Percentiles rank a stretch among this genome's conserved stretches.
Conservation (phyloP, 2,113 vertebrate genomes). For the Syrrhaptes paradoxus region DNA sequence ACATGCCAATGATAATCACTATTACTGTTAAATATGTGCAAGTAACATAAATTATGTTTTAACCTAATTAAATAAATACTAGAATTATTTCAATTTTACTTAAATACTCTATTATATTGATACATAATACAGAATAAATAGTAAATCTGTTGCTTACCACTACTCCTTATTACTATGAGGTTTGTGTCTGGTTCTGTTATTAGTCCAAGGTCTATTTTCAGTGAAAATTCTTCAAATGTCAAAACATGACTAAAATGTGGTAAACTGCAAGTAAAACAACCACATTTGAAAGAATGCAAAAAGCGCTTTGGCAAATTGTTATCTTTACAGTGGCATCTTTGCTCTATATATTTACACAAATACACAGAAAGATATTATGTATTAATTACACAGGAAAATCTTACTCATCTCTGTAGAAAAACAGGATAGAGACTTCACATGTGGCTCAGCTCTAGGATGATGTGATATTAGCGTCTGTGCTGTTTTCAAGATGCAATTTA, state of each 20-base stretch:
- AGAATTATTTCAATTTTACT: not conserved
- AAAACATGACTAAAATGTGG: conserved; percentile 21
- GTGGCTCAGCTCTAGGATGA: conserved; percentile 59
- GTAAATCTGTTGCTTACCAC: not conserved
- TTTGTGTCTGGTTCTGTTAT: conserved; percentile 6
- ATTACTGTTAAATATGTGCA: not conserved
- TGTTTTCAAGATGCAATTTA: conserved; percentile 78
- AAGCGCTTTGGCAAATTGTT: not conserved
- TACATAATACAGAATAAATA: not conserved
- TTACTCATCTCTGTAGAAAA: conserved; percentile 82
- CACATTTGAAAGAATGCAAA: conserved; percentile 33
- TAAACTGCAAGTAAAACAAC: conserved; percentile 19
- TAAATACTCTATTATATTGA: not conserved
- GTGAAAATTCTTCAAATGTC: conserved; percentile 39
- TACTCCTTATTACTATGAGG: not conserved
- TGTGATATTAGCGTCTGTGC: conserved; percentile 64
- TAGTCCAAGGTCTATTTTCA: not conserved
- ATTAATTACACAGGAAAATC: conserved; percentile 77
- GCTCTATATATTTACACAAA: conserved; percentile 53
- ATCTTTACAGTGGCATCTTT: conserved; percentile 29
- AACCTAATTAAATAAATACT: not conserved
- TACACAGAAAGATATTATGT: conserved; percentile 49
- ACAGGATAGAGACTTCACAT: conserved; percentile 70
- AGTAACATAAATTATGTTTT: not conserved
- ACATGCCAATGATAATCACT: not conserved